phyloP scores from a whole-genome alignment of 2,888 invertebrate species.

The Pyralis farinalis region DNA sequence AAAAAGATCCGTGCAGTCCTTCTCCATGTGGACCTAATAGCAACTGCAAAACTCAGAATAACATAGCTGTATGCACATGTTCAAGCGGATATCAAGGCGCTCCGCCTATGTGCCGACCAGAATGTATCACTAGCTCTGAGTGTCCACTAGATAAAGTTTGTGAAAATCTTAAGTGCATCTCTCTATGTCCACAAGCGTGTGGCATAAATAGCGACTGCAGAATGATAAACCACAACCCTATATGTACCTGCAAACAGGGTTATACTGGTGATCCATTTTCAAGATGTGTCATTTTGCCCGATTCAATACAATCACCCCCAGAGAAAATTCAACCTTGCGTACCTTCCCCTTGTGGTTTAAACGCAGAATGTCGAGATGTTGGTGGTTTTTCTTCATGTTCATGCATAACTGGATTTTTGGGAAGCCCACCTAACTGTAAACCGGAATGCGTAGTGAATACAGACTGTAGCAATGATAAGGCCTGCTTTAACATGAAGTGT shows the following conservation, averaged over 20 bases:
- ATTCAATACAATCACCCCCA: conserved; percentile 37
- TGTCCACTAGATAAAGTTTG: conserved; percentile 85
- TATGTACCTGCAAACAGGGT: conserved; percentile 84
- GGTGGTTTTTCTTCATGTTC: conserved; percentile 83
- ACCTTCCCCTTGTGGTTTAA: conserved; percentile 89
- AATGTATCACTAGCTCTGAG: conserved; percentile 85
- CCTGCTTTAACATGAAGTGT: conserved; percentile 89
- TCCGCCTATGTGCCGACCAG: conserved; percentile 86
- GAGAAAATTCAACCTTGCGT: conserved; percentile 82
- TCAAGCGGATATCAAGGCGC: conserved; percentile 83
- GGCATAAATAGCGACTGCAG: conserved; percentile 86
- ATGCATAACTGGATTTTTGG: conserved; percentile 83
- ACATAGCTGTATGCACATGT: conserved; percentile 87
- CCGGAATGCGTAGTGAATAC: conserved; percentile 87
- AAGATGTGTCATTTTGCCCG: conserved; percentile 55
- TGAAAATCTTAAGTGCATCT: conserved; percentile 85
- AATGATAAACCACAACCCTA: conserved; percentile 86
- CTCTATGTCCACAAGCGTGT: conserved; percentile 87
- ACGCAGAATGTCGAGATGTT: conserved; percentile 82
- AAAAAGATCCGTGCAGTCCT: conserved; percentile 81
- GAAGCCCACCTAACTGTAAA: conserved; percentile 87
- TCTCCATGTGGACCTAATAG: conserved; percentile 90
- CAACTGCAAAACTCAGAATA: conserved; percentile 78
- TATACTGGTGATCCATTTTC: conserved; percentile 84
- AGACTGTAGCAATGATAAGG: conserved; percentile 86